Evolutionary conservation across 1,140 invertebrate species (phyloP).

Genomic region (Trichonephila inaurata): DNA sequence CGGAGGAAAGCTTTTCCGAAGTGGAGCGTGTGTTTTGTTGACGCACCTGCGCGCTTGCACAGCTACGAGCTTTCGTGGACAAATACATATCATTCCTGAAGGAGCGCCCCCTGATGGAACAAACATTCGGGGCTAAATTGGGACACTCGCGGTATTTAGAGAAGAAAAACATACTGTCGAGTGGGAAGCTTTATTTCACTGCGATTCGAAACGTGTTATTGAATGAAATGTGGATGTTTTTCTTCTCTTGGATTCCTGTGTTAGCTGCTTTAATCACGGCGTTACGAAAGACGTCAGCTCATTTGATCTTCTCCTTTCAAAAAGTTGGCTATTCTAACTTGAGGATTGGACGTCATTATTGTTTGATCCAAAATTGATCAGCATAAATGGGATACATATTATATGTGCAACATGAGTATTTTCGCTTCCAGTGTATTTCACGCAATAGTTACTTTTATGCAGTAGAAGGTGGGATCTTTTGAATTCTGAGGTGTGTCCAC

Average conservation of each 20-base stretch:
- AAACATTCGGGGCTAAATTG: neutral
- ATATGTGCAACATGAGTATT: too few species aligned
- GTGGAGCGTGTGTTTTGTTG: slow-evolving; percentile 13
- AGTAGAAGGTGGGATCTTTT: too few species aligned
- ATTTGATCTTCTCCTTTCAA: too few species aligned
- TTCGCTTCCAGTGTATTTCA: too few species aligned
- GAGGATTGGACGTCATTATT: too few species aligned
- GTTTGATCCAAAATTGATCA: too few species aligned
- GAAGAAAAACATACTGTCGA: neutral
- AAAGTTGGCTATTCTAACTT: too few species aligned
- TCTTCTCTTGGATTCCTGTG: neutral
- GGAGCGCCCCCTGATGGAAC: neutral
- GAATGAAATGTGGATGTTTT: neutral
- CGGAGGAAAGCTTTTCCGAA: neutral
- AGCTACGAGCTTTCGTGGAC: slow-evolving; percentile 22
- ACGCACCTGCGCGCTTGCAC: slow-evolving; percentile 9
- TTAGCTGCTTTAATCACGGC: too few species aligned
- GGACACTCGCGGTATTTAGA: neutral
- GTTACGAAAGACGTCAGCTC: too few species aligned
- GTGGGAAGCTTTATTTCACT: neutral
- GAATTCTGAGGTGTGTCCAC: too few species aligned
- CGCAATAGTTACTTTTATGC: too few species aligned
- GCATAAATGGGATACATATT: too few species aligned
- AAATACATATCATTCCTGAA: slow-evolving; percentile 31
- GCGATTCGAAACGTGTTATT: neutral